These are phyloP conservation scores for Actinia tenebrosa DNA, from an alignment of 64 coral and sea anemone species.

Conservation along the genomic window DNA sequence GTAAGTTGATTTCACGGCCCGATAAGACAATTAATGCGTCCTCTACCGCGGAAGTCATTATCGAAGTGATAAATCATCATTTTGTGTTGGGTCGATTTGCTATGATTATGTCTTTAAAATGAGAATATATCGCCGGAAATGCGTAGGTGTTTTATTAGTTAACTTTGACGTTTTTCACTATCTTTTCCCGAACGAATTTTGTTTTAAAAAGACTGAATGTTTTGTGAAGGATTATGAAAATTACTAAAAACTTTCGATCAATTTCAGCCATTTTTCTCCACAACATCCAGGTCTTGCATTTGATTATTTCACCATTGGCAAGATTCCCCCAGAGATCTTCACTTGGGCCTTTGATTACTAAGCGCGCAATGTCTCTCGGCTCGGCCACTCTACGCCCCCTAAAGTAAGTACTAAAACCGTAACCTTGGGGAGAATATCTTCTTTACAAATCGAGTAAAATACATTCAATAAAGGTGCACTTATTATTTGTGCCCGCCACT, in stretches of 20 bases:
- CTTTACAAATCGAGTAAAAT: too few relatives aligned
- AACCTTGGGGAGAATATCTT: too few relatives aligned
- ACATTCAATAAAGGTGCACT: too few relatives aligned
- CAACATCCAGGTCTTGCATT: too few relatives aligned
- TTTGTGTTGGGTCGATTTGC: neutral
- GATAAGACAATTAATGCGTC: neutral
- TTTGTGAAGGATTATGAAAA: neutral
- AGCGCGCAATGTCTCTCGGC: too few relatives aligned
- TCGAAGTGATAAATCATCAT: neutral
- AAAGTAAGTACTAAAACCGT: too few relatives aligned
- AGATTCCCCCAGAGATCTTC: too few relatives aligned
- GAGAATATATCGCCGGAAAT: neutral
- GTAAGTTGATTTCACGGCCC: neutral
- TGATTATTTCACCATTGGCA: too few relatives aligned
- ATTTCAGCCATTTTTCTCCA: too few relatives aligned
- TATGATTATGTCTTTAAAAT: neutral
- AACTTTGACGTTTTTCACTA: neutral
- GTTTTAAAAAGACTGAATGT: neutral
- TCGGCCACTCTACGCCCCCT: too few relatives aligned
- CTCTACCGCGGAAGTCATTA: neutral
- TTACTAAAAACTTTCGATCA: too few relatives aligned
- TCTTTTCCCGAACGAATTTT: neutral
- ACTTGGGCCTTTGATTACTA: too few relatives aligned
- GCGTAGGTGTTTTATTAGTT: neutral
- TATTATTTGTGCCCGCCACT: neutral